Percentiles rank a stretch among this genome's conserved stretches.
phyloP scores from a whole-genome alignment of 2,113 vertebrate genomes.

The Carassius carassius region DNA sequence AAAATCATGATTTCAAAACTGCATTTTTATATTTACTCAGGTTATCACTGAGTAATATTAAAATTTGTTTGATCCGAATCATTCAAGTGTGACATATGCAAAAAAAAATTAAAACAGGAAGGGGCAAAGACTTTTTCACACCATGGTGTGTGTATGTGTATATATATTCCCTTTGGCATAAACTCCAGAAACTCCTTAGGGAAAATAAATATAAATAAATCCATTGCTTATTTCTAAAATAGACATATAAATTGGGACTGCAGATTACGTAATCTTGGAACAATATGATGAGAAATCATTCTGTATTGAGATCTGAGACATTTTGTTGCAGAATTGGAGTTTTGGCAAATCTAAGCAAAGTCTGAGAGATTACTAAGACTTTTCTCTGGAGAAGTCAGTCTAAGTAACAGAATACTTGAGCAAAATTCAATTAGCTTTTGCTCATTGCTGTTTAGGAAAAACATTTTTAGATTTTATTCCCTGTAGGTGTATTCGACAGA shows the following conservation, averaged over 20 bases:
- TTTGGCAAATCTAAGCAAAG: background rate
- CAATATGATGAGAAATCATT: background rate
- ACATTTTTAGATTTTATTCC: background rate
- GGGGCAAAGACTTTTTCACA: too few relatives aligned
- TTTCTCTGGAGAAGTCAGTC: background rate
- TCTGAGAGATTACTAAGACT: background rate
- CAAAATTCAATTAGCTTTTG: background rate
- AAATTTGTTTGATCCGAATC: too few relatives aligned
- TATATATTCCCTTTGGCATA: too few relatives aligned
- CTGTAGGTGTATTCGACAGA: background rate
- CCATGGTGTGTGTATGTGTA: too few relatives aligned
- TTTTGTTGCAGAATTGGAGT: background rate
- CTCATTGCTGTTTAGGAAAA: background rate
- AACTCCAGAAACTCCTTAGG: background rate
- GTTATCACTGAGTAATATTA: too few relatives aligned
- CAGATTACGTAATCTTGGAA: background rate
- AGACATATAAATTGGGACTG: background rate
- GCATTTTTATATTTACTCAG: too few relatives aligned
- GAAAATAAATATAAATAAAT: background rate
- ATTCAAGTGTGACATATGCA: too few relatives aligned
- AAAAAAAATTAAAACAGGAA: too few relatives aligned
- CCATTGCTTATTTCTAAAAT: background rate
- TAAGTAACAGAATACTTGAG: background rate
- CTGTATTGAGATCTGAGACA: background rate
- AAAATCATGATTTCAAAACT: too few relatives aligned